A percentile compares a stretch with the other conserved stretches of the same genome.
These are phyloP conservation scores for Panagrolaimus sp. DNA, from an alignment of 1,140 invertebrate species.

Conservation along the genomic window DNA sequence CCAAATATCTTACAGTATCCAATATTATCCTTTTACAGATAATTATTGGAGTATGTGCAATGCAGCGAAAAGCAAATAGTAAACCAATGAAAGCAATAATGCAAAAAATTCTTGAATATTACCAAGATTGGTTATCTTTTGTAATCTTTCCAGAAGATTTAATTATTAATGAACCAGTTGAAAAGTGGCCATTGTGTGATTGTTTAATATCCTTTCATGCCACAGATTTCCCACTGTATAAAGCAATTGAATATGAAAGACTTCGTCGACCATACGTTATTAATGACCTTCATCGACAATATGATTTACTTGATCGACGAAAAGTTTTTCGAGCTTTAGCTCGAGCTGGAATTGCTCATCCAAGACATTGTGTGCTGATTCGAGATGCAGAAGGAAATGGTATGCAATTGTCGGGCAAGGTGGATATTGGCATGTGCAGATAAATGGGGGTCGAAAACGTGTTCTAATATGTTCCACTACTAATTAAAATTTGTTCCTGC, in stretches of 20 bases:
- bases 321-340: conserved; percentile 90
- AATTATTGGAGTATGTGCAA: conserved; percentile 55
- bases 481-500: no score
- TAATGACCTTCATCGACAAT: conserved; percentile 97
- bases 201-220: conserved; percentile 98
- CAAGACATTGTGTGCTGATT: conserved; percentile 90
- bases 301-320: conserved; percentile 78
- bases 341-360: conserved; percentile 90
- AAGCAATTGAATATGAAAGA: conserved; percentile 90
- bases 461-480: no score
- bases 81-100: conserved; percentile 58
- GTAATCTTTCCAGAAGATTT: conserved; percentile 69
- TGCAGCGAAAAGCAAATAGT: conserved; percentile 56
- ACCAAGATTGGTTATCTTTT: conserved; percentile 50
- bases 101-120: conserved; percentile 54
- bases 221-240: conserved; percentile 86
- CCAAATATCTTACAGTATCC: not conserved
- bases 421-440: not conserved
- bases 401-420: conserved; percentile 64
- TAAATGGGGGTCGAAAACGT: not conserved
- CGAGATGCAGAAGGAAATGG: conserved; percentile 82
- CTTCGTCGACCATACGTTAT: conserved; percentile 90
- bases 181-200: conserved; percentile 95
- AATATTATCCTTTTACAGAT: conserved; percentile 34
- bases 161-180: conserved; percentile 86